phyloP scores from a whole-genome alignment of 2,113 vertebrate species.

The Xiphophorus hellerii region DNA sequence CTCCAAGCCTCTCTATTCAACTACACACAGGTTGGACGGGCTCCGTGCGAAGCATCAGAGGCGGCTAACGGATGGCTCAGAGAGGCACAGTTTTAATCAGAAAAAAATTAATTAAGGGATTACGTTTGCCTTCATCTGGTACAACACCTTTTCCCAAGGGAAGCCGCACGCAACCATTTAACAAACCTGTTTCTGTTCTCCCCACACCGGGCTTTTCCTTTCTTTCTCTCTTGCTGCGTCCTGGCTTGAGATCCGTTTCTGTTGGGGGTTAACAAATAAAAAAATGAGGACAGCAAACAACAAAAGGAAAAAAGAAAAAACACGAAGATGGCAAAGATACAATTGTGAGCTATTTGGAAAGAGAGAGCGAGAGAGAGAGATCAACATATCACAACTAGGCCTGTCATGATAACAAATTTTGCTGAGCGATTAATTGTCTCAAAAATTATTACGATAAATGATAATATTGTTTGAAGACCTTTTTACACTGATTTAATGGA shows the following conservation, averaged over 20 bases:
- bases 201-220: conserved; percentile 70
- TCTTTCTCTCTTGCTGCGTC: conserved; percentile 85
- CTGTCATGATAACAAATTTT: background rate
- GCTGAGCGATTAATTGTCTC: too few relatives aligned
- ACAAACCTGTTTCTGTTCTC: conserved; percentile 75
- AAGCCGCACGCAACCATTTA: background rate
- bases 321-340: background rate
- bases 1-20: background rate
- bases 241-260: conserved; percentile 80
- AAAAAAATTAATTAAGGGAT: background rate
- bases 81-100: background rate
- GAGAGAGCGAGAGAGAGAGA: too few relatives aligned
- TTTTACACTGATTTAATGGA: too few relatives aligned
- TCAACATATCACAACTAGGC: background rate
- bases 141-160: background rate
- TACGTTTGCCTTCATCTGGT: background rate
- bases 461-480: too few relatives aligned
- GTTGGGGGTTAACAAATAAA: conserved; percentile 57
- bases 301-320: too few relatives aligned
- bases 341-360: background rate
- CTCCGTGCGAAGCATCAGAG: background rate
- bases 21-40: background rate
- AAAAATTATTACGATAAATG: too few relatives aligned
- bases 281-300: conserved; percentile 58
- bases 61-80: background rate